A percentile compares a stretch with the other conserved stretches of the same genome.
These are phyloP conservation scores for Thymallus thymallus DNA, from an alignment of 2,113 vertebrate genomes.

Conservation along the genomic window DNA sequence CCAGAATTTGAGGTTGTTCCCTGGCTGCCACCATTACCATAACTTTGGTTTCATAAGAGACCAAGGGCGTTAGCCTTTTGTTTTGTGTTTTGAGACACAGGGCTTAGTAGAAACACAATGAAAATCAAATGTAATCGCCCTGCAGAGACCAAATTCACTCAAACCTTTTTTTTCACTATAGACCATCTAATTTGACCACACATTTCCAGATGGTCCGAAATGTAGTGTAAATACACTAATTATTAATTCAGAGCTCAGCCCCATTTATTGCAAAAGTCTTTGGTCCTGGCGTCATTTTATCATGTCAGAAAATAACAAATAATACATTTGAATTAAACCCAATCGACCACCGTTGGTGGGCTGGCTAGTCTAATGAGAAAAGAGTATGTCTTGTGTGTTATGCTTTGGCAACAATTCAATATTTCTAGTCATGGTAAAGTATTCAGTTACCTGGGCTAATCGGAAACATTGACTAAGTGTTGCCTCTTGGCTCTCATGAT, in stretches of 20 bases:
- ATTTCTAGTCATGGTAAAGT: background rate
- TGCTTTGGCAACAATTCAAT: background rate
- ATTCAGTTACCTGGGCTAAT: background rate
- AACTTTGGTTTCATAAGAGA: too few relatives aligned
- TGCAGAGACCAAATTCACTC: background rate
- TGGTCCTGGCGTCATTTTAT: slow-evolving; percentile 1
- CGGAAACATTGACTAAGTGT: background rate
- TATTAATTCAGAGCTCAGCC: slow-evolving; percentile 14
- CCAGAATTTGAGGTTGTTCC: too few relatives aligned
- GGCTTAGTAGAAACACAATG: slow-evolving; percentile 2
- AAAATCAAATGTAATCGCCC: background rate
- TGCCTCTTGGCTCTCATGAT: background rate
- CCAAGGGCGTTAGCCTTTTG: background rate
- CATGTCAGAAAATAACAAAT: background rate
- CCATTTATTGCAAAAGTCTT: slow-evolving; percentile 13
- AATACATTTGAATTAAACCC: background rate
- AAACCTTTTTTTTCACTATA: slow-evolving; percentile 7
- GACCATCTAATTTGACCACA: background rate
- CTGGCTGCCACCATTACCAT: too few relatives aligned
- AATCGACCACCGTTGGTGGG: background rate
- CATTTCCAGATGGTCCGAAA: background rate
- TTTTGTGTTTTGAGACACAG: background rate
- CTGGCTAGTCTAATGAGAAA: background rate
- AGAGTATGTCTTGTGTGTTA: background rate
- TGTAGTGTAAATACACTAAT: background rate